Evolutionary conservation across 2,888 invertebrate species (phyloP).

Genomic region (Phrixothrix hirtus): DNA sequence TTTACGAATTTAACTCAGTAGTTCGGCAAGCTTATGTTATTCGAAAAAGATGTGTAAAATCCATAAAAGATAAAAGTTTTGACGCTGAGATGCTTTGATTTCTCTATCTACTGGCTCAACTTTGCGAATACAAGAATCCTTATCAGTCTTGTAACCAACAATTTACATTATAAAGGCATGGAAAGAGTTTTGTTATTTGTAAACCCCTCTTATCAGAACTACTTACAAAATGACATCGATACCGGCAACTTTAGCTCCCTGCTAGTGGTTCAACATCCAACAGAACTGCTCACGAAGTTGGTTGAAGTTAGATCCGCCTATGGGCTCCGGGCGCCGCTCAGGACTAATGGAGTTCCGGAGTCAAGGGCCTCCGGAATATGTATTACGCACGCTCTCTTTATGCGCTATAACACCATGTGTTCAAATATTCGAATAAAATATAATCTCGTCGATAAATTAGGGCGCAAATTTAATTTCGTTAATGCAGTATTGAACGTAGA

Average conservation of each 20-base stretch:
- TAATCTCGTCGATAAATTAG: constrained; percentile 36
- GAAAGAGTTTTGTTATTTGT: constrained; percentile 7
- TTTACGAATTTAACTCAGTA: no score
- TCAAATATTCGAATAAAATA: constrained; percentile 36
- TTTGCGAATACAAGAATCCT: no score
- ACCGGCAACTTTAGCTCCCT: constrained; percentile 11
- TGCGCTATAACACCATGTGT: constrained; percentile 34
- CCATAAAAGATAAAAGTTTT: no score
- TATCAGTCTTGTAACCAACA: no score
- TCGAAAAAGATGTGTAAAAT: no score
- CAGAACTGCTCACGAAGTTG: constrained; percentile 25
- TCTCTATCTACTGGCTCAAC: no score
- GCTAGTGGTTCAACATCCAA: constrained; percentile 20
- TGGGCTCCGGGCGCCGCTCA: constrained; percentile 33
- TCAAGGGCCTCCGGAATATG: constrained; percentile 28
- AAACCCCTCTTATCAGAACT: constrained; percentile 9
- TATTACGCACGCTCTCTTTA: constrained; percentile 27
- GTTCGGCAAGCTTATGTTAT: no score
- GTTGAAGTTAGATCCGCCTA: constrained; percentile 29
- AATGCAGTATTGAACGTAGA: constrained; percentile 31
- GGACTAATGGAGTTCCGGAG: constrained; percentile 37
- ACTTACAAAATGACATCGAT: constrained; percentile 13
- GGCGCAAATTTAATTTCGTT: constrained; percentile 35
- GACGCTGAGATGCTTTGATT: no score
- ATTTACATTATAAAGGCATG: no score